Evolutionary conservation across 1,140 invertebrate genomes (phyloP).

Genomic region (Phortica variegata): DNA sequence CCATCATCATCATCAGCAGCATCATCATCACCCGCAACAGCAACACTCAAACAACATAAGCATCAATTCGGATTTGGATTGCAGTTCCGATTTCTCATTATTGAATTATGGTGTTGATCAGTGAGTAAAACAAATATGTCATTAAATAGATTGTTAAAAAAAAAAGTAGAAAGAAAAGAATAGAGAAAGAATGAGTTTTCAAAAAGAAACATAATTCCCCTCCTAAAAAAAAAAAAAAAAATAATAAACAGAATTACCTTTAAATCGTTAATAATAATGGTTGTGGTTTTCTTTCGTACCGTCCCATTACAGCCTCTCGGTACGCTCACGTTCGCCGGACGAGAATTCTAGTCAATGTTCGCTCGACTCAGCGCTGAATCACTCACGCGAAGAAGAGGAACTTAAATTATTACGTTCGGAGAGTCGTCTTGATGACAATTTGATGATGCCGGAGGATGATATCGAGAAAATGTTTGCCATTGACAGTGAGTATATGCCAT

Average conservation of each 20-base stretch:
- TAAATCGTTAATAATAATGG: no score
- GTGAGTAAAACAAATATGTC: slow-evolving; percentile 29
- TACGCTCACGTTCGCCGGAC: slow-evolving; percentile 67
- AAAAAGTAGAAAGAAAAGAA: no score
- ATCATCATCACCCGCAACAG: slow-evolving; percentile 25
- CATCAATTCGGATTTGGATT: slow-evolving; percentile 58
- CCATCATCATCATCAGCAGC: slow-evolving; percentile 22
- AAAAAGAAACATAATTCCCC: no score
- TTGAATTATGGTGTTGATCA: slow-evolving; percentile 63
- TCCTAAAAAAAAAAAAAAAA: no score
- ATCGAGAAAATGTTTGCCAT: slow-evolving; percentile 16
- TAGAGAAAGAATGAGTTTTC: no score
- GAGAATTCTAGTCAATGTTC: slow-evolving; percentile 75
- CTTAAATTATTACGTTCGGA: slow-evolving; percentile 54
- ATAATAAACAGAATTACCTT: no score
- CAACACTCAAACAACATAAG: slow-evolving; percentile 46
- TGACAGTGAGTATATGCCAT: no score
- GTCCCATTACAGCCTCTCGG: slow-evolving; percentile 61
- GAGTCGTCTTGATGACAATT: slow-evolving; percentile 8
- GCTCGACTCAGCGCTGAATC: slow-evolving; percentile 80
- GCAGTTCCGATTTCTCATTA: slow-evolving; percentile 58
- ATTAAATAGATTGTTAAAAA: background rate
- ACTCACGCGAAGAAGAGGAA: slow-evolving; percentile 76
- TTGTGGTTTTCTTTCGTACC: no score
- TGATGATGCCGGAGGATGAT: slow-evolving; percentile 12